phyloP scores from a whole-genome alignment of 1,140 invertebrate species.

The Drosophila teissieri region DNA sequence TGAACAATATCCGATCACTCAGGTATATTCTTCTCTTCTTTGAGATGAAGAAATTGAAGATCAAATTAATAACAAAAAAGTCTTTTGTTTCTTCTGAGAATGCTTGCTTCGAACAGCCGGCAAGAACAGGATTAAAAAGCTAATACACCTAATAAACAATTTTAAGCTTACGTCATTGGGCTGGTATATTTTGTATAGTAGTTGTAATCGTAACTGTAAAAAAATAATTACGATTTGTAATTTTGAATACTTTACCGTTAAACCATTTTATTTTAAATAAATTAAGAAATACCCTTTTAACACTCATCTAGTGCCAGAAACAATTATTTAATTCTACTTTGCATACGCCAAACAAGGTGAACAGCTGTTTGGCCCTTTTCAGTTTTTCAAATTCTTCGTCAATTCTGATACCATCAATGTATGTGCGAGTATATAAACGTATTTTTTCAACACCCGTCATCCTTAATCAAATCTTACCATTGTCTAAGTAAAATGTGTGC shows the following conservation, averaged over 20 bases:
- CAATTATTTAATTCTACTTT: conserved; percentile 32
- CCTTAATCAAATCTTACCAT: conserved; percentile 37
- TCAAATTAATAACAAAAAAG: too few species aligned
- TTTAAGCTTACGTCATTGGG: too few species aligned
- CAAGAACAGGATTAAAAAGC: too few species aligned
- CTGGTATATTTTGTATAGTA: too few species aligned
- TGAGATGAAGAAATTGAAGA: conserved; percentile 9
- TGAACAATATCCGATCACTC: not conserved
- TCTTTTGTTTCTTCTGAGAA: too few species aligned
- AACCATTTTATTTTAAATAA: not conserved
- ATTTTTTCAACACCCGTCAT: not conserved
- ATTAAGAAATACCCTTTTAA: not conserved
- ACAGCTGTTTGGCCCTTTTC: conserved; percentile 52
- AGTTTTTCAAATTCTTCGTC: conserved; percentile 46
- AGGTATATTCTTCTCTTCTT: conserved; percentile 49
- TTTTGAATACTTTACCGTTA: too few species aligned
- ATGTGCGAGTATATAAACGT: not conserved
- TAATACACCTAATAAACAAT: too few species aligned
- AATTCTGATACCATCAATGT: conserved; percentile 52
- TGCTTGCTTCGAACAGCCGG: too few species aligned
- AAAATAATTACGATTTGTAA: too few species aligned
- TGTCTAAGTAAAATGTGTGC: conserved; percentile 58
- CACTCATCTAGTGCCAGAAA: not conserved
- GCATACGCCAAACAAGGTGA: conserved; percentile 38
- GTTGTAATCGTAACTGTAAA: too few species aligned